Conservation (phyloP, 2,797 vertebrate genomes). For the Pseudomugil gertrudae region DNA sequence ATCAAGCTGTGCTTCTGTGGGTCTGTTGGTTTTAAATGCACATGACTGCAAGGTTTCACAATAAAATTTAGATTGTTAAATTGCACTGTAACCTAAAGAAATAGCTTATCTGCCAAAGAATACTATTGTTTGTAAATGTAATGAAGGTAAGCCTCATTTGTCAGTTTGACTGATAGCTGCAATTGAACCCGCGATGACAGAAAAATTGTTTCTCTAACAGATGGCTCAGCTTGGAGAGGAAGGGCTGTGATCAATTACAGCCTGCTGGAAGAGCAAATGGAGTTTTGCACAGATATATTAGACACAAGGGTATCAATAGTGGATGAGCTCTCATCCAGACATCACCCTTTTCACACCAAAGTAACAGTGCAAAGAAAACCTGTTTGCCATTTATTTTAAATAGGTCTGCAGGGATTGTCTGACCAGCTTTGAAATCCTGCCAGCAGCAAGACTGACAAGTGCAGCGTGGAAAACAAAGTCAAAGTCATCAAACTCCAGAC, state of each 20-base stretch:
- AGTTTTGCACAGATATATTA: constrained; percentile 62
- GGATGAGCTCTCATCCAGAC: constrained; percentile 47
- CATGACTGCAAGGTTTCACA: constrained; percentile 18
- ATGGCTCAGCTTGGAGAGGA: constrained; percentile 47
- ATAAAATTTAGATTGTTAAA: constrained; percentile 3
- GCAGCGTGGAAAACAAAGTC: constrained; percentile 7
- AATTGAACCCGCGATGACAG: constrained; percentile 59
- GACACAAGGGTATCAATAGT: constrained; percentile 57
- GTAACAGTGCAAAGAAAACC: constrained; percentile 22
- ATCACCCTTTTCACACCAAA: constrained; percentile 30
- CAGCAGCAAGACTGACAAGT: constrained; percentile 21
- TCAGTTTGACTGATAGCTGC: constrained; percentile 56
- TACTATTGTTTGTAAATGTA: constrained; percentile 43
- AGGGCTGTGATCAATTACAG: constrained; percentile 60
- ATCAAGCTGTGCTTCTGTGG: constrained; percentile 44
- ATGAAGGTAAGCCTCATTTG: constrained; percentile 27
- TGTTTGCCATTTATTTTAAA: constrained; percentile 39
- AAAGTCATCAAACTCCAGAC: not conserved
- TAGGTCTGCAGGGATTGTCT: constrained; percentile 23
- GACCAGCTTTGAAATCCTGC: constrained; percentile 17
- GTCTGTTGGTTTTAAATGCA: constrained; percentile 17
- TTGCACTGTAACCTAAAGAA: constrained; percentile 20
- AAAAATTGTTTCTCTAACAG: constrained; percentile 62
- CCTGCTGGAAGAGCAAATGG: constrained; percentile 59
- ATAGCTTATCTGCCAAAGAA: constrained; percentile 14